Percentiles rank a stretch among this genome's conserved stretches.
Conservation (phyloP, 2,888 invertebrate genomes). For the Byasa hedistus region DNA sequence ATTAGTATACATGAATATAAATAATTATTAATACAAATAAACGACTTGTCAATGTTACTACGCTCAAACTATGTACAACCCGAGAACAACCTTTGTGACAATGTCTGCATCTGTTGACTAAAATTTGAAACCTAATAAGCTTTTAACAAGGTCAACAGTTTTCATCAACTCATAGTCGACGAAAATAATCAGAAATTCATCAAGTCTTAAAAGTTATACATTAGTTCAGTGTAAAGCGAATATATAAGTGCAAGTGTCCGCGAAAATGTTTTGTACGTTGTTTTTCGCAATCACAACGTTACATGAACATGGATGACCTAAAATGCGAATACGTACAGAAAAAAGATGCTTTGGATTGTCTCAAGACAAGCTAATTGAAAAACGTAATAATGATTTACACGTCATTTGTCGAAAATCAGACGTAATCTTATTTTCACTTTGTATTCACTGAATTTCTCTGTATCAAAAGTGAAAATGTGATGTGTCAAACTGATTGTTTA, state of each 20-base stretch:
- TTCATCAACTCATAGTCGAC: constrained; percentile 74
- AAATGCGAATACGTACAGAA: constrained; percentile 80
- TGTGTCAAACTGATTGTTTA: constrained; percentile 81
- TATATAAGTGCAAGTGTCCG: constrained; percentile 69
- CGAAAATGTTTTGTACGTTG: constrained; percentile 78
- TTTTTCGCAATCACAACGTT: constrained; percentile 81
- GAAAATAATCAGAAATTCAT: constrained; percentile 73
- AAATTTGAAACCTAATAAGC: constrained; percentile 80
- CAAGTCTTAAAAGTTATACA: constrained; percentile 56
- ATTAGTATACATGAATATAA: constrained; percentile 1
- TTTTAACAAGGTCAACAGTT: constrained; percentile 82
- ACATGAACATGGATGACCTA: constrained; percentile 81
- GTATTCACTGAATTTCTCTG: constrained; percentile 64
- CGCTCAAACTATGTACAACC: constrained; percentile 57
- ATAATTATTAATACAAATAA: constrained; percentile 8
- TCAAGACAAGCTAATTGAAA: constrained; percentile 68
- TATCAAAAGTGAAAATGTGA: constrained; percentile 80
- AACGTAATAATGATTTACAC: constrained; percentile 66
- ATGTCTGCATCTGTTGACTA: constrained; percentile 80
- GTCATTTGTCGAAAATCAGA: constrained; percentile 62
- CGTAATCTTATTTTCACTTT: constrained; percentile 58
- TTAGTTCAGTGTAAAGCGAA: constrained; percentile 56
- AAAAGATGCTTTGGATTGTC: constrained; percentile 75
- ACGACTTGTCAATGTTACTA: constrained; percentile 50
- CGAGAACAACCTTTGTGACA: constrained; percentile 69